Conservation (phyloP, 2,797 vertebrate genomes). For the Coranthus polyacanthus region DNA sequence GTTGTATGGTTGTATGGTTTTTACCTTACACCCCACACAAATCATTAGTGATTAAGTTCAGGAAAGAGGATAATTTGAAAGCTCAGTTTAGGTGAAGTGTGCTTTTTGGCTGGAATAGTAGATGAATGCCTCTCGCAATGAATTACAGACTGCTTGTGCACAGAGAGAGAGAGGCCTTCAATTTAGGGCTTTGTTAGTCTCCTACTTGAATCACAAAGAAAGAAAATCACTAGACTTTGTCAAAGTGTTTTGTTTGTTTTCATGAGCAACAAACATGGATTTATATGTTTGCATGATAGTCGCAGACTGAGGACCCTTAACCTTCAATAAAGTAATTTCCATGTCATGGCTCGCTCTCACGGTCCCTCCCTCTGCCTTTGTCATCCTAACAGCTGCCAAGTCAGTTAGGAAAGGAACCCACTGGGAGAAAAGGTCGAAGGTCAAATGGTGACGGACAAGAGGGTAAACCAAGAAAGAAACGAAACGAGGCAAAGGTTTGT, state of each 20-base stretch:
- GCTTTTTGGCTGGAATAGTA: neutral
- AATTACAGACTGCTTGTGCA: conserved; percentile 36
- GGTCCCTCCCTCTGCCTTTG: conserved; percentile 71
- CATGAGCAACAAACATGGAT: conserved; percentile 19
- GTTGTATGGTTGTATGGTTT: neutral
- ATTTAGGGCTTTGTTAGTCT: conserved; percentile 43
- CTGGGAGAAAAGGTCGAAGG: conserved; percentile 94
- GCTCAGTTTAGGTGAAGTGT: neutral
- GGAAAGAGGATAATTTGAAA: conserved; percentile 1
- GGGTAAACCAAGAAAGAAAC: conserved; percentile 94
- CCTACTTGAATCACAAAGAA: conserved; percentile 16
- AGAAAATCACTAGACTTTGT: neutral
- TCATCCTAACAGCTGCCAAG: conserved; percentile 85
- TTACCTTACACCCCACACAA: neutral
- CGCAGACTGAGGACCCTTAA: conserved; percentile 42
- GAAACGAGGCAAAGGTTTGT: conserved; percentile 89
- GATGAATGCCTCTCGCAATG: conserved; percentile 5
- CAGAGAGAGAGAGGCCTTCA: conserved; percentile 22
- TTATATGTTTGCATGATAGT: conserved; percentile 42
- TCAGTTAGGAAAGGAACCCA: conserved; percentile 89
- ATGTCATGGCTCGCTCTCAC: conserved; percentile 58
- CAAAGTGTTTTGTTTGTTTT: conserved; percentile 36
- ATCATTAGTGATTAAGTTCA: conserved; percentile 12
- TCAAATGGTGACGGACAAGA: conserved; percentile 97
- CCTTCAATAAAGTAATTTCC: conserved; percentile 61